Evolutionary conservation across 2,113 vertebrate species (phyloP), one percentile per base, ranked within the genome.

Genomic region (Ceyx melanurus): DNA sequence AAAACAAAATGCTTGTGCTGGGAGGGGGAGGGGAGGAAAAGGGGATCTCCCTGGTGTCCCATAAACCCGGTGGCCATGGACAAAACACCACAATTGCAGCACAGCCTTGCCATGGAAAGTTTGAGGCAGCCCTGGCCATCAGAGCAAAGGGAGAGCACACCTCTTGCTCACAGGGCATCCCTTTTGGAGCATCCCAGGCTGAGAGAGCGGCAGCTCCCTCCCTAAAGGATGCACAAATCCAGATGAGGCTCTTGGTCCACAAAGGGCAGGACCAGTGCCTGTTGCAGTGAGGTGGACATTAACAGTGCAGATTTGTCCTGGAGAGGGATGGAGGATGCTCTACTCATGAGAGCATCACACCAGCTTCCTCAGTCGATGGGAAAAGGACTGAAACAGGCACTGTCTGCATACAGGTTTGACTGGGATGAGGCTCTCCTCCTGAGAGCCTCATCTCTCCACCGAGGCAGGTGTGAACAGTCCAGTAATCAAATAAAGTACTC

Each of bases 61-160:
- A 93, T 96, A 93, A 97, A 95, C 85, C 53, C 9, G 1, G 12
- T 23, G 35, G 65, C 91, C 77, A 26, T 86, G 96, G 92, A 88
- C 64, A 82, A 94, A 92, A 96, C 94, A 97, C 61, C 10, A 9
- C 51, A 53, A 73, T 70, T 10, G 25, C 65, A 90, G 77, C 71
- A 37, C 31, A 95, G 71, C 61, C 77, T 74, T 74, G 95, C 58
- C 75, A 92, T 97, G 96, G 97, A 96, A 97, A 97, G 51, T 95
- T 17, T 87, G 94, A 96, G 71, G 82, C 91, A 91, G 61, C 2
- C 1, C 57, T 57, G 46, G 71, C 48, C 11, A 1, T 43, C 2
- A 1, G 19, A 50, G 37, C 0, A 0, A 62, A 76, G 31, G 18
- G 65, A 66, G 48, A 94, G 45, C 16, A 22, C 43, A 74, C 9